A percentile compares a stretch with the other conserved stretches of the same genome.
phyloP scores from a whole-genome alignment of 2,113 vertebrate genomes.

The Heteronetta atricapilla region DNA sequence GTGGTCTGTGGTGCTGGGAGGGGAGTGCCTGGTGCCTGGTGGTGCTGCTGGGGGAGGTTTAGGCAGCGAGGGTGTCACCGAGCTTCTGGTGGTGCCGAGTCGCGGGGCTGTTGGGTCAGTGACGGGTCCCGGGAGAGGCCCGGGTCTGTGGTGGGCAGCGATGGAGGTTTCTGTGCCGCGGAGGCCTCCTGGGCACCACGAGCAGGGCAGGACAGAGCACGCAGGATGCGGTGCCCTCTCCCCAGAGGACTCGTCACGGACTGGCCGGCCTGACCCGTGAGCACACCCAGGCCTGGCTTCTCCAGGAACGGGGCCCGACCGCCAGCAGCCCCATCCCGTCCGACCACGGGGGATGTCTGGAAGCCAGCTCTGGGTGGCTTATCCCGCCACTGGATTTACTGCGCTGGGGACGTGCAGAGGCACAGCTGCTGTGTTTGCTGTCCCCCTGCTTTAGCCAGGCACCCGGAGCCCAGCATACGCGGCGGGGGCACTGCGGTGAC shows the following conservation, averaged over 20 bases:
- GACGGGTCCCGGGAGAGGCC: neutral
- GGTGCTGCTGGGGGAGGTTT: too few relatives aligned
- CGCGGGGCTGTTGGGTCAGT: neutral
- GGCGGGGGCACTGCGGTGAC: neutral
- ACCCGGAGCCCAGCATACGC: neutral
- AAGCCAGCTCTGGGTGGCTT: neutral
- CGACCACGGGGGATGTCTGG: neutral
- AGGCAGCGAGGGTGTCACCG: neutral
- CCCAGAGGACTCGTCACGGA: neutral
- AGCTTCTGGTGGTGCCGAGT: fast-evolving
- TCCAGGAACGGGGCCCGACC: neutral
- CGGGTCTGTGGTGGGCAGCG: fast-evolving
- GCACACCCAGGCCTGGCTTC: neutral
- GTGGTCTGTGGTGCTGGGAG: too few relatives aligned
- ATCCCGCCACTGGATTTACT: neutral
- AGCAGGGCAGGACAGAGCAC: fast-evolving
- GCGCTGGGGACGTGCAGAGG: neutral
- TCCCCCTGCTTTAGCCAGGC: neutral
- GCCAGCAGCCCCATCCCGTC: neutral
- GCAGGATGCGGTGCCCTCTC: neutral
- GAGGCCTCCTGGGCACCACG: neutral
- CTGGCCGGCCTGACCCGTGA: neutral
- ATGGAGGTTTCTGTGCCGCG: neutral
- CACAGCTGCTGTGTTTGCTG: neutral
- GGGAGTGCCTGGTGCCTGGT: too few relatives aligned